These are phyloP conservation scores for Hemitrygon akajei DNA, from an alignment of 2,797 vertebrate genomes.

Conservation along the genomic window DNA sequence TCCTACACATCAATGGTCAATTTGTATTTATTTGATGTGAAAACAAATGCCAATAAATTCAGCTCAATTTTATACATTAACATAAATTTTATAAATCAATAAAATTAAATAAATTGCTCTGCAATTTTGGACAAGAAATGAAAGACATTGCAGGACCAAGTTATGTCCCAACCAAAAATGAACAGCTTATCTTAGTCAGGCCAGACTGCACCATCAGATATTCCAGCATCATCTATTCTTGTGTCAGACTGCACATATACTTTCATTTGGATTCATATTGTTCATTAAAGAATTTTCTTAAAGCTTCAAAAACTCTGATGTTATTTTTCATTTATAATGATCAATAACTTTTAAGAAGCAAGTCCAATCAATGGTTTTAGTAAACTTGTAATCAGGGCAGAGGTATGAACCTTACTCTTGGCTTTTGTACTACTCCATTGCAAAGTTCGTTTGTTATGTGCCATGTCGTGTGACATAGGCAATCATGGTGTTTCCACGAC, in stretches of 20 bases:
- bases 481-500: too few relatives aligned
- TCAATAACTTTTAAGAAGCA: not conserved
- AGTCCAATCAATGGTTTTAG: not conserved
- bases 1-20: not conserved
- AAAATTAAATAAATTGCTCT: not conserved
- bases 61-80: not conserved
- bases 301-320: not conserved
- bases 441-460: too few relatives aligned
- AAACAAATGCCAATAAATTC: not conserved
- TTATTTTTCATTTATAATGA: not conserved
- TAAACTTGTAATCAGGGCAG: not conserved
- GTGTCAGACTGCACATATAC: not conserved
- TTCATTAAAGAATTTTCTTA: too few relatives aligned
- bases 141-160: too few relatives aligned
- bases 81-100: not conserved
- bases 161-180: not conserved
- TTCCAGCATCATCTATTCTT: not conserved
- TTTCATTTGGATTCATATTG: not conserved
- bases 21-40: too few relatives aligned
- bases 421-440: not conserved
- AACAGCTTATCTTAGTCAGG: conserved; percentile 9
- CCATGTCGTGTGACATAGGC: too few relatives aligned
- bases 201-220: conserved; percentile 6
- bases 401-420: not conserved
- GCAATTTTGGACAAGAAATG: not conserved